Percentiles rank a stretch among this genome's conserved stretches.
These are phyloP conservation scores for Suricata suricatta DNA, from an alignment of 2,113 vertebrate genomes.

Conservation along the genomic window DNA sequence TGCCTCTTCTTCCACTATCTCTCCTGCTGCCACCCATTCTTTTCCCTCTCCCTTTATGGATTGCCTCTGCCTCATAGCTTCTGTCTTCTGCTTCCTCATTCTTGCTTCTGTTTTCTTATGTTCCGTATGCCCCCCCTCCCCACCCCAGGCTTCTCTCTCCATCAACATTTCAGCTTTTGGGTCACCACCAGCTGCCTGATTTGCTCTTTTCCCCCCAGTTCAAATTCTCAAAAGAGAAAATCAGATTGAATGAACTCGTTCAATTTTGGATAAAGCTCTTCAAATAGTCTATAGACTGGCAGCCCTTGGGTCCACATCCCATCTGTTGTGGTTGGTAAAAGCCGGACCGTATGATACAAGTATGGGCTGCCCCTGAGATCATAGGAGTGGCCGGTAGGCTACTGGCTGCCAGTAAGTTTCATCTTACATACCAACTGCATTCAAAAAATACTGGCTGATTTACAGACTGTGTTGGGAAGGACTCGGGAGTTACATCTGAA, in stretches of 20 bases:
- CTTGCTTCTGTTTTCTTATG: slow-evolving; percentile 20
- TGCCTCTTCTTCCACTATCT: background rate
- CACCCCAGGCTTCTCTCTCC: background rate
- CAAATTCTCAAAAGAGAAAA: background rate
- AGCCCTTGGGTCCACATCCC: no score
- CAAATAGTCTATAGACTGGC: background rate
- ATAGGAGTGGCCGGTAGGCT: background rate
- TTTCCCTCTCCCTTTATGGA: background rate
- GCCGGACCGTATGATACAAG: background rate
- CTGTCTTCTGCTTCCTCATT: slow-evolving; percentile 28
- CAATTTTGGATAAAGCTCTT: background rate
- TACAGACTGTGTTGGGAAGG: background rate
- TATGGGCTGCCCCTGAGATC: background rate
- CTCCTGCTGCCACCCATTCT: background rate
- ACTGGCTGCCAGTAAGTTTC: background rate
- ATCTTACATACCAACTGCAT: background rate
- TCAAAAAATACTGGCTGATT: background rate
- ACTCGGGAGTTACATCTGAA: background rate
- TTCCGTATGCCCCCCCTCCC: background rate
- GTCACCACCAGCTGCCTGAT: background rate
- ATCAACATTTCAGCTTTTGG: background rate
- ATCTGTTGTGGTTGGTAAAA: background rate
- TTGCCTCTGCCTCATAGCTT: background rate
- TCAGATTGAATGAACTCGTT: background rate
- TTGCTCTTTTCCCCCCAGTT: background rate